Evolutionary conservation across 1,140 invertebrate genomes (phyloP).

Genomic region (Hyles vespertilio): DNA sequence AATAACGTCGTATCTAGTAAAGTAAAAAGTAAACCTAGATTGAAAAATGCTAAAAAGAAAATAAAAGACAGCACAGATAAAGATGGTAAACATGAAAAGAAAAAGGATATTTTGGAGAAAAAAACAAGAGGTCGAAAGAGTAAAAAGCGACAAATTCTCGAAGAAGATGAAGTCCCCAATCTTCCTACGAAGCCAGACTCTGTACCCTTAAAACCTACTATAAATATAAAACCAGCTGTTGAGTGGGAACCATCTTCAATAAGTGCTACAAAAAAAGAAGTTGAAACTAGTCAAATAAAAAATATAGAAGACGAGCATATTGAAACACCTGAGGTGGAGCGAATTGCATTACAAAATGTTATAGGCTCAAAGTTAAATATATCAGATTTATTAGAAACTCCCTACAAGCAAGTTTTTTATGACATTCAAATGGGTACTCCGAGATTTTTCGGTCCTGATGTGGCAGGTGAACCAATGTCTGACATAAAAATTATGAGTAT

Average conservation of each 20-base stretch:
- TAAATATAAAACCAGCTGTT: slow-evolving; percentile 38
- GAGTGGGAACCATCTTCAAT: background rate
- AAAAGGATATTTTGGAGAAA: slow-evolving; percentile 10
- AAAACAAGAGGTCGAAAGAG: slow-evolving; percentile 29
- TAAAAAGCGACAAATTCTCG: slow-evolving; percentile 31
- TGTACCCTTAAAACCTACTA: slow-evolving; percentile 36
- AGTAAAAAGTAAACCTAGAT: slow-evolving; percentile 13
- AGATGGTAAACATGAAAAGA: slow-evolving; percentile 10
- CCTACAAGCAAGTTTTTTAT: slow-evolving; percentile 65
- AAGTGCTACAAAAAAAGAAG: slow-evolving; percentile 18
- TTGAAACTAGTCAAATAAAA: slow-evolving; percentile 36
- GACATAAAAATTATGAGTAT: slow-evolving; percentile 69
- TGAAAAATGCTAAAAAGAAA: slow-evolving; percentile 16
- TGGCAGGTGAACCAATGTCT: slow-evolving; percentile 60
- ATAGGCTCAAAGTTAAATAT: slow-evolving; percentile 61
- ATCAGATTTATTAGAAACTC: slow-evolving; percentile 64
- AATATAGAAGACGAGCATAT: slow-evolving; percentile 31
- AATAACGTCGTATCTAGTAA: background rate
- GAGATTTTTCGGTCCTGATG: slow-evolving; percentile 54
- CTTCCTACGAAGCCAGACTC: slow-evolving; percentile 5
- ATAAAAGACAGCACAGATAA: slow-evolving; percentile 20
- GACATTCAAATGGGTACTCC: slow-evolving; percentile 71
- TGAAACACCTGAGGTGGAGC: slow-evolving; percentile 58
- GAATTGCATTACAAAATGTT: slow-evolving; percentile 54
- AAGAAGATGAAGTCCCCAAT: slow-evolving; percentile 19